phyloP scores from a whole-genome alignment of 2,113 vertebrate genomes.

The Takifugu flavidus region DNA sequence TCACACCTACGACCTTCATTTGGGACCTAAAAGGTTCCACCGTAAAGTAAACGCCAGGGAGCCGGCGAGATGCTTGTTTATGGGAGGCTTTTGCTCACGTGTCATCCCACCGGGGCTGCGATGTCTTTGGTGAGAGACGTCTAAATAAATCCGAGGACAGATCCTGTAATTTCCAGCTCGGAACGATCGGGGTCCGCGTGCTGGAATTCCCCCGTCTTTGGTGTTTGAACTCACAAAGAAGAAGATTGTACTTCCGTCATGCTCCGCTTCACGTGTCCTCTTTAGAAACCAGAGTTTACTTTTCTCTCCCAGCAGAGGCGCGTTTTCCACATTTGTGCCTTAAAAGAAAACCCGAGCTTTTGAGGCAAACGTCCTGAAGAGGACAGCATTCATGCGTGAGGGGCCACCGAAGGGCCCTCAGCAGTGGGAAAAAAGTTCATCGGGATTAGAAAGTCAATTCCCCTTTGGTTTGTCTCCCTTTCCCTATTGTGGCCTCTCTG shows the following conservation, averaged over 20 bases:
- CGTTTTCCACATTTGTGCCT: no score
- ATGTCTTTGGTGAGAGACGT: conserved; percentile 2
- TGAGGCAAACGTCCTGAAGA: no score
- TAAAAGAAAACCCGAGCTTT: no score
- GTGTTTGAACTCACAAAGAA: not conserved
- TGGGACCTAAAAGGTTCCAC: not conserved
- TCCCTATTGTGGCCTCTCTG: conserved; percentile 9
- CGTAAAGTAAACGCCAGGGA: conserved; percentile 13
- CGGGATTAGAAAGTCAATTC: conserved; percentile 34
- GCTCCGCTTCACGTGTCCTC: not conserved
- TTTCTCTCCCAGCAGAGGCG: not conserved
- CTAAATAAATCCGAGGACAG: conserved; percentile 23
- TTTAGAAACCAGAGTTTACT: not conserved
- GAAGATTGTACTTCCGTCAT: not conserved
- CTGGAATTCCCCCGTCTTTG: not conserved
- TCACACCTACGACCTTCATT: conserved; percentile 8
- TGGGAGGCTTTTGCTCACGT: conserved; percentile 8
- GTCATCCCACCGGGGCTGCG: conserved; percentile 14
- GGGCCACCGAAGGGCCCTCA: no score
- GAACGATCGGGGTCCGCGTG: not conserved
- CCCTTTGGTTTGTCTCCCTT: conserved; percentile 9
- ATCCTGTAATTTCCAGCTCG: conserved; percentile 27
- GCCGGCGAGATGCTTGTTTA: conserved; percentile 22
- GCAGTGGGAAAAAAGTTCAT: conserved; percentile 31
- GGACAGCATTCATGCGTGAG: no score